Base-by-base conservation (phyloP, 2,888 invertebrate genomes). In the Artemia sinica region DNA sequence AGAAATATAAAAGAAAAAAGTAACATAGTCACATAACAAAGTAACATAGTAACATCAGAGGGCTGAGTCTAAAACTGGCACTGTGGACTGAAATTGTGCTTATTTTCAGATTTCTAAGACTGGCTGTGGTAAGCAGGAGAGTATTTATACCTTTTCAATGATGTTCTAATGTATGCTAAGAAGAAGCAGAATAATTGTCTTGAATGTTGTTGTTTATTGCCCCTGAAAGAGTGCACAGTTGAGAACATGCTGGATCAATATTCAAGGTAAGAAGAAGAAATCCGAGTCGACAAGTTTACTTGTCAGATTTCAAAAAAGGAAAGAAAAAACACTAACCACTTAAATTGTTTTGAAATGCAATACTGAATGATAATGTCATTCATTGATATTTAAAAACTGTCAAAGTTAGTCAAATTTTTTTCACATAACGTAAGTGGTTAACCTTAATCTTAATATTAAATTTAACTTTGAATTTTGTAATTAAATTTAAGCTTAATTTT, bases 61-160 rank as follows among this genome's bases (percentile, higher is more conserved):
- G 28, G 4, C 1, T 28, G 28, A 28, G 28, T 28, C 28, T 28
- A 28, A 28, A 28, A 28, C 28, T 28, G 1, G 28, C 28, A 1
- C 4, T 28, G 28, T 28, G 28, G 2, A 28, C 28, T 28, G 4
- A 28, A 28, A 28, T 28, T 4, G 4, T 28, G n/a, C 9, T 9
- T 14, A 14, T 8, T 58, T 6, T 7, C 1, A 58, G 58, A 58
- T 58, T 14, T 58, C 58, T 14, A 58, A 58, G 8, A 58, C 58
- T 58, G 58, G 58, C n/a, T 58, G 58, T 14, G 58, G 58, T n/a
- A 58, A 58, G 9, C 58, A 58, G n/a, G 58, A 58, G 58, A 9
- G n/a, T 14, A 58, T 14, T 8, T 58, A 14, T 58, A 14, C 9
- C 58, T 58, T 8, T 58, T 58, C 58, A 58, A n/a, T 6, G 58